A percentile compares a stretch with the other conserved stretches of the same genome.
Conservation (phyloP, 1,140 invertebrate species). For the Triops cancriformis region DNA sequence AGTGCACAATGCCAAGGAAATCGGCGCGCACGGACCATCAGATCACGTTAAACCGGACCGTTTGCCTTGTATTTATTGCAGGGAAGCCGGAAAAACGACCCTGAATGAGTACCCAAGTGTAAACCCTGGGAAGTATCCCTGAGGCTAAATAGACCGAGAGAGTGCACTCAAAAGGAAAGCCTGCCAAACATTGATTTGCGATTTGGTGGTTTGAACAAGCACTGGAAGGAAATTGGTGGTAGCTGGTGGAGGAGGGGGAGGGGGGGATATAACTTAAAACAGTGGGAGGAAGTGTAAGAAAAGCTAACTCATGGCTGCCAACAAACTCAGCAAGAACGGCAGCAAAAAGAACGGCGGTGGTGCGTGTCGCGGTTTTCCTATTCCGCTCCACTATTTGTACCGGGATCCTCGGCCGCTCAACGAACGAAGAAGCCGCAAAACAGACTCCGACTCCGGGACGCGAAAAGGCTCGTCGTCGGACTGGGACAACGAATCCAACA, state of each 20-base stretch:
- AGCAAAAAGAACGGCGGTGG: background rate
- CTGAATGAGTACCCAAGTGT: background rate
- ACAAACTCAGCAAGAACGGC: background rate
- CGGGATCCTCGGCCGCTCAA: conserved; percentile 22
- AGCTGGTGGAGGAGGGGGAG: background rate
- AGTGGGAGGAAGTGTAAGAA: background rate
- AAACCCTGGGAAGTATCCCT: background rate
- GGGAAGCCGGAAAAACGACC: background rate
- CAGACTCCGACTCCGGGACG: background rate
- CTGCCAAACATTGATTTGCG: background rate
- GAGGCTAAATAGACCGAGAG: too few species aligned
- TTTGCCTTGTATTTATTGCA: background rate
- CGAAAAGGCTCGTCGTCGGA: conserved; percentile 13
- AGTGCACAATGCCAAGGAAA: too few species aligned
- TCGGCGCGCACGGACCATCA: background rate
- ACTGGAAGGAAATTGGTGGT: background rate
- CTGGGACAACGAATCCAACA: background rate
- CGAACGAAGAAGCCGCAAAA: background rate
- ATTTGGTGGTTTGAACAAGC: background rate
- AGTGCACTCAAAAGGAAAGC: background rate
- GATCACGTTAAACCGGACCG: background rate
- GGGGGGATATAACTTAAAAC: too few species aligned
- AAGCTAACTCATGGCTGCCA: background rate
- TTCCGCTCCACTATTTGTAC: conserved; percentile 23
- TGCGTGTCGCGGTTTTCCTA: conserved; percentile 20